phyloP scores from a whole-genome alignment of 2,888 invertebrate species.

The Trichopoda pennipes region DNA sequence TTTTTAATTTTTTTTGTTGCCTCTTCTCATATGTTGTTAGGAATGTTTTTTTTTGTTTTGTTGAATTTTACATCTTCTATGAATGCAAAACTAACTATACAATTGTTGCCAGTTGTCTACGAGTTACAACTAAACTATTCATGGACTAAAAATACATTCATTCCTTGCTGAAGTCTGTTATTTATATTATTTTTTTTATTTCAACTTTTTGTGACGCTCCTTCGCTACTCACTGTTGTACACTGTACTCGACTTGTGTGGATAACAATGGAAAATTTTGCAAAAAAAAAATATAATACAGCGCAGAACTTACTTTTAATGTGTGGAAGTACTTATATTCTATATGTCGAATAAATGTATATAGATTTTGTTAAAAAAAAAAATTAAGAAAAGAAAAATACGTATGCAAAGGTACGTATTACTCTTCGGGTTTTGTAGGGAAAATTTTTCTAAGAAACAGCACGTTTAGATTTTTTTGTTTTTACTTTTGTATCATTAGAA shows the following conservation, averaged over 20 bases:
- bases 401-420: slow-evolving; percentile 26
- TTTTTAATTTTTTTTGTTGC: slow-evolving; percentile 34
- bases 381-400: background rate
- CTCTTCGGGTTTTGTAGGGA: slow-evolving; percentile 49
- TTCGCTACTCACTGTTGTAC: slow-evolving; percentile 23
- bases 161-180: slow-evolving; percentile 42
- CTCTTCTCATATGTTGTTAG: slow-evolving; percentile 57
- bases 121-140: slow-evolving; percentile 63
- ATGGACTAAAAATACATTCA: slow-evolving; percentile 50
- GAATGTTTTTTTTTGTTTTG: slow-evolving; percentile 49
- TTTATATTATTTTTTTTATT: slow-evolving; percentile 29
- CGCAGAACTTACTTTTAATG: slow-evolving; percentile 59
- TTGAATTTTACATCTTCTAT: slow-evolving; percentile 51
- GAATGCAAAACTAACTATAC: slow-evolving; percentile 64
- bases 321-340: slow-evolving; percentile 32
- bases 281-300: slow-evolving; percentile 26
- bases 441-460: slow-evolving; percentile 45
- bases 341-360: slow-evolving; percentile 46
- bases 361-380: slow-evolving; percentile 44
- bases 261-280: slow-evolving; percentile 42
- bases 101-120: slow-evolving; percentile 63
- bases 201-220: slow-evolving; percentile 16
- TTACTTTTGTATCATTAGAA: slow-evolving; percentile 50
- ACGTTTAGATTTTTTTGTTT: slow-evolving; percentile 20
- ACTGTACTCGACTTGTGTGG: slow-evolving; percentile 34